Percentiles rank a stretch among this genome's conserved stretches.
phyloP scores from a whole-genome alignment of 1,140 invertebrate species.

The Oncopeltus fasciatus region DNA sequence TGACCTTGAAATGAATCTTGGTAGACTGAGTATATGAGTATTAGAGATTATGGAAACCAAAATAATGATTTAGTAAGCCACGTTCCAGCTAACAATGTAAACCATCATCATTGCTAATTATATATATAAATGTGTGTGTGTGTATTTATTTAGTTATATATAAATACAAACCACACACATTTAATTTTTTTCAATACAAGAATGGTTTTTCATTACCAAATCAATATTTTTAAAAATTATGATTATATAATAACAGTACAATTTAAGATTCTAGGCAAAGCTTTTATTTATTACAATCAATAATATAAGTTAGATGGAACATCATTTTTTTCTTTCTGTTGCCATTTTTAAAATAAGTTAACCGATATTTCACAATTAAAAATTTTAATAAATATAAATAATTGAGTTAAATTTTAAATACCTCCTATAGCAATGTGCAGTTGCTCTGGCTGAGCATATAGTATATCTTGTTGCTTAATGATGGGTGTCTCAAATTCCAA shows the following conservation, averaged over 20 bases:
- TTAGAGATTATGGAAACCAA: background rate
- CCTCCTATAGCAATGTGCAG: conserved; percentile 53
- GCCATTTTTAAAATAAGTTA: background rate
- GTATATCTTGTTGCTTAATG: too few relatives aligned
- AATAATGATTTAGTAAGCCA: background rate
- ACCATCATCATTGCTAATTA: background rate
- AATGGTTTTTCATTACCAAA: too few relatives aligned
- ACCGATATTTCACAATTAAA: background rate
- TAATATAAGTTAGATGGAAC: background rate
- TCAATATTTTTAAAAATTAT: too few relatives aligned
- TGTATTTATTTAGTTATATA: background rate
- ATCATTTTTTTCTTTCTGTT: background rate
- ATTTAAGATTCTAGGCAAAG: too few relatives aligned
- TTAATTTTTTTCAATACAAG: too few relatives aligned
- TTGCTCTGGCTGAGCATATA: conserved; percentile 47
- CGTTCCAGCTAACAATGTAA: background rate
- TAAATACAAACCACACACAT: background rate
- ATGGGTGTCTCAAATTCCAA: too few relatives aligned
- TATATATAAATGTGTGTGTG: background rate
- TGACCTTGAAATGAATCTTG: background rate
- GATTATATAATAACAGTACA: too few relatives aligned
- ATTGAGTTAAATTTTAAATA: conserved; percentile 26
- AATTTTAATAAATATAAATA: background rate
- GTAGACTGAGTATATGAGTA: background rate
- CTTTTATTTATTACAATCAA: background rate